Conservation (phyloP, 2,888 invertebrate genomes). For the Agonopterix arenella region DNA sequence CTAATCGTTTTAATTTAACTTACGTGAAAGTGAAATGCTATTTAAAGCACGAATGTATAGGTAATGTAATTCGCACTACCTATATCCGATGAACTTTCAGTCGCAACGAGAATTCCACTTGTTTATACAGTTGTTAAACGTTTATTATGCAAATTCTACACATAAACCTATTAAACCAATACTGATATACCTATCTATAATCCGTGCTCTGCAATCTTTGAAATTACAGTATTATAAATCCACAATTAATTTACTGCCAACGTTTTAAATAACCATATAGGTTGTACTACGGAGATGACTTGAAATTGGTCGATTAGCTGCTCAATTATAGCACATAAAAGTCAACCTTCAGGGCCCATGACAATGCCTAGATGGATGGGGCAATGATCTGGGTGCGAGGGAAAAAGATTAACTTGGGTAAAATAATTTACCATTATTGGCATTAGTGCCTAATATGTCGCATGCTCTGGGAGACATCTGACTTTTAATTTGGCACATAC, state of each 20-base stretch:
- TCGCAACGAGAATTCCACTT: too few species aligned
- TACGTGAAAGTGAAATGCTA: too few species aligned
- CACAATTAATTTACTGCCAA: neutral
- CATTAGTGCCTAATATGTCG: conserved; percentile 12
- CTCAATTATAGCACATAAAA: conserved; percentile 1
- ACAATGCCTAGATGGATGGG: conserved; percentile 18
- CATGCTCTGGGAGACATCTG: conserved; percentile 14
- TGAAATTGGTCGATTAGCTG: neutral
- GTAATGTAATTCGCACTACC: too few species aligned
- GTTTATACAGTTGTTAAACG: too few species aligned
- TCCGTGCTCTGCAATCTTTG: neutral
- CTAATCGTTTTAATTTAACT: too few species aligned
- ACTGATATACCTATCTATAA: too few species aligned
- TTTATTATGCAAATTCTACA: too few species aligned
- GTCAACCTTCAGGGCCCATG: neutral
- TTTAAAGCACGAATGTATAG: too few species aligned
- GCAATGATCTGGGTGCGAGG: conserved; percentile 26
- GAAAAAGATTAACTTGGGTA: conserved; percentile 23
- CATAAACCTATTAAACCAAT: too few species aligned
- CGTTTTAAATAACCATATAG: neutral
- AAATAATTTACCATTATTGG: conserved; percentile 9
- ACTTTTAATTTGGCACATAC: neutral
- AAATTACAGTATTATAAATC: neutral
- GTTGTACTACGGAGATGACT: too few species aligned
- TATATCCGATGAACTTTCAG: too few species aligned